Conservation (phyloP, 2,797 vertebrate species). For the Lepidocolaptes lacrymiger region DNA sequence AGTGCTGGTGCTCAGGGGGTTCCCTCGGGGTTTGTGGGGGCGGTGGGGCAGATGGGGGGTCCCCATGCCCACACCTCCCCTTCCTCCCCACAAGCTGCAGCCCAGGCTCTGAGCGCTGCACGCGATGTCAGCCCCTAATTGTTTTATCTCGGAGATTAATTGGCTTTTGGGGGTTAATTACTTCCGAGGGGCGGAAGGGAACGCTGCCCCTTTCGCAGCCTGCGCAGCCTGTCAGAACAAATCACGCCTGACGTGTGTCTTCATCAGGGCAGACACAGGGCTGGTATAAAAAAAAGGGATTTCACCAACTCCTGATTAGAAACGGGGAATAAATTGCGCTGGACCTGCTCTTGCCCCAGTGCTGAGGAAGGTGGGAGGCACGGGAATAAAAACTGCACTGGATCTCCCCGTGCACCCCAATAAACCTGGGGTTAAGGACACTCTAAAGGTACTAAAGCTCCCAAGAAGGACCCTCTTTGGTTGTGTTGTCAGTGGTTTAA, state of each 20-base stretch:
- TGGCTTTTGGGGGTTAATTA: not conserved
- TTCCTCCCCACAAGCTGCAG: not conserved
- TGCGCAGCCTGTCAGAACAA: not conserved
- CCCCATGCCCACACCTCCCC: not conserved
- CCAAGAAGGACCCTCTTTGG: not conserved
- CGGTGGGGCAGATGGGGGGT: rapidly evolving
- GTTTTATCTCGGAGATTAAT: not conserved
- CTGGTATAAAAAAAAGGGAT: not conserved
- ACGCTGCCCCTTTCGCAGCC: not conserved
- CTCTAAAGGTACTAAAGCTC: not conserved
- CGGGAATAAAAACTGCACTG: not conserved
- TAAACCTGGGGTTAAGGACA: not conserved
- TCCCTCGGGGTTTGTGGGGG: not conserved
- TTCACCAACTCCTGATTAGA: not conserved
- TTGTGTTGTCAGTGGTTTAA: rapidly evolving
- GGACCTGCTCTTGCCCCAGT: rapidly evolving
- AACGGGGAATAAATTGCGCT: not conserved
- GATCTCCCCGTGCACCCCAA: rapidly evolving
- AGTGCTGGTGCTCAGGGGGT: not conserved
- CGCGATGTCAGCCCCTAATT: not conserved
- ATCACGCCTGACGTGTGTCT: rapidly evolving
- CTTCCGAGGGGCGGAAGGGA: not conserved
- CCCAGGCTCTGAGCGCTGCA: not conserved
- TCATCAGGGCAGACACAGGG: not conserved
- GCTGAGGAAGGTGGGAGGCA: not conserved